Conservation (phyloP, 2,888 invertebrate species). For the Meteorus colon region DNA sequence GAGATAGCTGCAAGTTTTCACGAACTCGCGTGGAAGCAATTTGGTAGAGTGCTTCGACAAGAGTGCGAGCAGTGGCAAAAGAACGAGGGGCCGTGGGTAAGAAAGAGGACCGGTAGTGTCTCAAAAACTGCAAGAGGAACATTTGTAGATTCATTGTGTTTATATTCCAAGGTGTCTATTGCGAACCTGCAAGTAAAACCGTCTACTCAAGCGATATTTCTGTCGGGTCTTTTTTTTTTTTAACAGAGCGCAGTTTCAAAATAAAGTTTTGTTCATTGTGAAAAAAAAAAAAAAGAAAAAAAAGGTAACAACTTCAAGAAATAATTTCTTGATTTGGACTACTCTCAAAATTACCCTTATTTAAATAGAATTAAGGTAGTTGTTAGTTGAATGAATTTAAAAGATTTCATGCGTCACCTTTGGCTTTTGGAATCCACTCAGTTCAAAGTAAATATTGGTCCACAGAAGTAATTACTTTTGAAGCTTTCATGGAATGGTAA, state of each 20-base stretch:
- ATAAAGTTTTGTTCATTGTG: neutral
- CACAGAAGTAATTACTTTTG: too few relatives aligned
- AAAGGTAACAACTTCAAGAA: neutral
- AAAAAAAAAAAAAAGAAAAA: neutral
- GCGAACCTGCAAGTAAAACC: neutral
- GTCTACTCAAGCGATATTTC: neutral
- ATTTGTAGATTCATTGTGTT: slow-evolving; percentile 6
- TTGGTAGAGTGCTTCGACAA: slow-evolving; percentile 39
- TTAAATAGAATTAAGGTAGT: too few relatives aligned
- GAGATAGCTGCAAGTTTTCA: slow-evolving; percentile 13
- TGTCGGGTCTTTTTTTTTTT: neutral
- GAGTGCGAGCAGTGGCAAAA: slow-evolving; percentile 24
- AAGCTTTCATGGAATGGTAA: too few relatives aligned
- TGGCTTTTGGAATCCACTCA: too few relatives aligned
- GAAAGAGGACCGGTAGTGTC: neutral
- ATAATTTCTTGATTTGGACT: too few relatives aligned
- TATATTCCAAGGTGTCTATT: neutral
- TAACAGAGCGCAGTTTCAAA: neutral
- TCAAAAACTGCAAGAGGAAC: slow-evolving; percentile 1
- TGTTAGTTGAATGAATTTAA: too few relatives aligned
- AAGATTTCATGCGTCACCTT: too few relatives aligned
- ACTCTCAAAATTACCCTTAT: too few relatives aligned
- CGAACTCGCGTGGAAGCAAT: slow-evolving; percentile 37
- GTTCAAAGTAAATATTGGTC: too few relatives aligned
- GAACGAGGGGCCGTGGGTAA: neutral